Base-by-base conservation (phyloP, 2,113 vertebrate genomes). In the Cheilinus undulatus region DNA sequence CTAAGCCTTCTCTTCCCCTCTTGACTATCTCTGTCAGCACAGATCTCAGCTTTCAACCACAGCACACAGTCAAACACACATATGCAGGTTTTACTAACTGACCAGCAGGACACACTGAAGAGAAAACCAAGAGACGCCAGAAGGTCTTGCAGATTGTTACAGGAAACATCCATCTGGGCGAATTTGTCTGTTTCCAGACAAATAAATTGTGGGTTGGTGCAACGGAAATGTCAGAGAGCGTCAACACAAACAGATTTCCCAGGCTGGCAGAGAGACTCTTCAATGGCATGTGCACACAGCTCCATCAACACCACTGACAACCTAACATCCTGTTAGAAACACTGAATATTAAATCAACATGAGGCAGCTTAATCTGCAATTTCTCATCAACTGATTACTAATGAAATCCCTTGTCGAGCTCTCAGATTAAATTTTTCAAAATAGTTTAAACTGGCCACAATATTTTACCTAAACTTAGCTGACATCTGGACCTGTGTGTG, bases 11-110 rank as follows among this genome's bases (percentile, higher is more conserved):
- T 20, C 20, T 49, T 26, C 70, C 14, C 9, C 49, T 32, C 40
- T 23, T 38, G 38, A 56, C 19, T 11, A 24, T 67, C 42, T 69
- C 19, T 67, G 63, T 84, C 80, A 81, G 75, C 81, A 86, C 54
- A 70, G 53, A 81, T 78, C 77, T 87, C 87, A 53, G 83, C 64
- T 85, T 85, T 83, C 77, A 75, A 71, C 48, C 64, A 73, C 72
- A 78, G 68, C 59, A 78, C 26, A 79, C 54, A 9, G 49, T 28
- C 23, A 19, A 28, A 34, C 68, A 42, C 57, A 23, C 50, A 27
- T 11, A 48, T 0, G 6, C 50, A 51, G 45, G 28, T 72, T 75
- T 76, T 68, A 66, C 62, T 54, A 50, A 76, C 50, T 20, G 3
- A 74, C 62, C 30, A 1, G 22, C 32, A 27, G 38, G 58, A 71